A percentile compares a stretch with the other conserved stretches of the same genome.
Evolutionary conservation across 2,888 invertebrate genomes (phyloP).

Genomic region (Spodoptera exigua): DNA sequence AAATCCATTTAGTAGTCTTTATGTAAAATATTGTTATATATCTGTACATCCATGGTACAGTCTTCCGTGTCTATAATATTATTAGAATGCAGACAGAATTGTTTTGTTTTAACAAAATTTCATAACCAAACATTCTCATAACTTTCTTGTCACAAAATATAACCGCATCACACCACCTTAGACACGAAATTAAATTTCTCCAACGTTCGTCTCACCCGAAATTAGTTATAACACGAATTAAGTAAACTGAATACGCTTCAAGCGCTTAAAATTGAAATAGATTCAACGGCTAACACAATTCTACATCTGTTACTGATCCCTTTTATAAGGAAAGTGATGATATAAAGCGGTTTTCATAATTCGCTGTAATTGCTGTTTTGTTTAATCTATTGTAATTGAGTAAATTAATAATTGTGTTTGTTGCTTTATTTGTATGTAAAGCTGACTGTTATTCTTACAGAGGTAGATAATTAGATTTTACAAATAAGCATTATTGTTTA

Average conservation of each 20-base stretch:
- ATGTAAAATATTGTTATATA: too few relatives aligned
- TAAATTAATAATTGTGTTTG: not conserved
- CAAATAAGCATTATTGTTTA: too few relatives aligned
- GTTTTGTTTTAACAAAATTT: not conserved
- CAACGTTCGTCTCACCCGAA: not conserved
- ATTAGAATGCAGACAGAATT: too few relatives aligned
- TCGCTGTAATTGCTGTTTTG: conserved; percentile 7
- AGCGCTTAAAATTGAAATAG: conserved; percentile 28
- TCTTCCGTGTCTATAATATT: too few relatives aligned
- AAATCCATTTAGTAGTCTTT: too few relatives aligned
- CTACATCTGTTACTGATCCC: conserved; percentile 17
- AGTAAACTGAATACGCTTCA: conserved; percentile 26
- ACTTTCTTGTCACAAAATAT: too few relatives aligned
- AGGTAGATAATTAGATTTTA: too few relatives aligned
- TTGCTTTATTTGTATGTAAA: too few relatives aligned
- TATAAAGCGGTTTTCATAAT: conserved; percentile 2
- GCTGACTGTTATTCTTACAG: too few relatives aligned
- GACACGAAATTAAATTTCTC: not conserved
- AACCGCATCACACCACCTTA: not conserved
- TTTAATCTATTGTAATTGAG: not conserved
- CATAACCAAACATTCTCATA: not conserved
- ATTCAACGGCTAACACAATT: conserved; percentile 18
- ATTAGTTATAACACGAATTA: conserved; percentile 26
- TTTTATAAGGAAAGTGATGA: conserved; percentile 9
- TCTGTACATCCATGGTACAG: too few relatives aligned